A percentile compares a stretch with the other conserved stretches of the same genome.
Conservation (phyloP, 1,140 invertebrate species). For the Brachionus rotundiformis region DNA sequence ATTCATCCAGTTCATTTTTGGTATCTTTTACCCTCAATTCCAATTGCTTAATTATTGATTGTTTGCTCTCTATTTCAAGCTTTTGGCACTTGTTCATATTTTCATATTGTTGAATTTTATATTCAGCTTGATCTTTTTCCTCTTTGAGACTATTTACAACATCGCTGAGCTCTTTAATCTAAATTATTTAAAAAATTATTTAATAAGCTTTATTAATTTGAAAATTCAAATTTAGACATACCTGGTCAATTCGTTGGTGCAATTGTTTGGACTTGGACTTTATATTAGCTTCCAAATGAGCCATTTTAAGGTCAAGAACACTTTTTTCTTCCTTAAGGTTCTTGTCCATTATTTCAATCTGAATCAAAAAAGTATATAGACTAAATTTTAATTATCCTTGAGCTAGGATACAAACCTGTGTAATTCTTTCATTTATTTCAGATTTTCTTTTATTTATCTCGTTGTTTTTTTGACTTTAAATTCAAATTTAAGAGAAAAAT, state of each 20-base stretch:
- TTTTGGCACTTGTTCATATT: slow-evolving; percentile 49
- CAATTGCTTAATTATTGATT: slow-evolving; percentile 33
- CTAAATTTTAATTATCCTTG: not conserved
- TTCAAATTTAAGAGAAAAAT: not conserved
- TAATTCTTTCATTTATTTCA: slow-evolving; percentile 34
- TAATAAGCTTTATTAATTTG: too few species aligned
- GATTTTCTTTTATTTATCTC: slow-evolving; percentile 44
- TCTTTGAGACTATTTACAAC: slow-evolving; percentile 32
- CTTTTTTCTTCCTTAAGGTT: slow-evolving; percentile 42
- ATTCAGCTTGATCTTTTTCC: slow-evolving; percentile 49
- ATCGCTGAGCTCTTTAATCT: slow-evolving; percentile 44
- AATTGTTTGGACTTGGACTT: slow-evolving; percentile 44
- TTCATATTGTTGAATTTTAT: slow-evolving; percentile 43
- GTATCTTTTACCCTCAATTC: slow-evolving; percentile 36
- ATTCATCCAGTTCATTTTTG: slow-evolving; percentile 31
- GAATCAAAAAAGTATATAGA: not conserved
- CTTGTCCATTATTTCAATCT: slow-evolving; percentile 48
- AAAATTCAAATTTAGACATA: not conserved
- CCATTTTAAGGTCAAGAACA: slow-evolving; percentile 35
- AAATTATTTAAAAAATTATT: not conserved
- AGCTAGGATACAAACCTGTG: not conserved
- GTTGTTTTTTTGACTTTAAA: slow-evolving; percentile 38
- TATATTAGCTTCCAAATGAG: slow-evolving; percentile 50
- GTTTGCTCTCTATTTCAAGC: slow-evolving; percentile 47
- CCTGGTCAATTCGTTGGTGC: slow-evolving; percentile 38